Evolutionary conservation across 2,797 vertebrate species (phyloP).

Genomic region (Macroramphosus scolopax): DNA sequence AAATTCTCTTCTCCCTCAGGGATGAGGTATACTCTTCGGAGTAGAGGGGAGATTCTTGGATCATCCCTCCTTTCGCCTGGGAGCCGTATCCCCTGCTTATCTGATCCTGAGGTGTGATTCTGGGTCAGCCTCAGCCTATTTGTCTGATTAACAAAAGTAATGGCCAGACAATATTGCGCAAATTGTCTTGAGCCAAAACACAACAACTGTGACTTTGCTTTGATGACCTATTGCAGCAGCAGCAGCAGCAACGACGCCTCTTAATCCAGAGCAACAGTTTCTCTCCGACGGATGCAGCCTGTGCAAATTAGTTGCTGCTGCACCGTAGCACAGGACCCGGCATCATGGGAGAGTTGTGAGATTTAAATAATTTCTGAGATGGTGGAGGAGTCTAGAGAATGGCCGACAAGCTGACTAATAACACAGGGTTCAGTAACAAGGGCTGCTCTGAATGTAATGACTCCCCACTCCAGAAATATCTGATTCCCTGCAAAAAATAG

Average conservation of each 20-base stretch:
- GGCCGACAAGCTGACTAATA: slow-evolving; percentile 73
- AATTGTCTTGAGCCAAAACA: slow-evolving; percentile 48
- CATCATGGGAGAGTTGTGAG: slow-evolving; percentile 58
- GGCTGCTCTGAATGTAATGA: slow-evolving; percentile 61
- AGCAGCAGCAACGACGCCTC: slow-evolving; percentile 27
- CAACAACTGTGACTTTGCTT: slow-evolving; percentile 41
- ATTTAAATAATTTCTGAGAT: slow-evolving; percentile 75
- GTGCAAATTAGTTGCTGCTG: slow-evolving; percentile 60
- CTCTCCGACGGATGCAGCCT: slow-evolving; percentile 62
- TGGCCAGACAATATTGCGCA: slow-evolving; percentile 34
- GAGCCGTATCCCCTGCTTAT: slow-evolving; percentile 18
- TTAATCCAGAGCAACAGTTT: slow-evolving; percentile 61
- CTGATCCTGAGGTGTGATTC: slow-evolving; percentile 44
- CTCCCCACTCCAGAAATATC: slow-evolving; percentile 68
- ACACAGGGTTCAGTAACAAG: slow-evolving; percentile 66
- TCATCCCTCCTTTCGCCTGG: too few species aligned
- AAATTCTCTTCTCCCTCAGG: slow-evolving; percentile 5
- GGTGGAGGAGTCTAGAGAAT: slow-evolving; percentile 63
- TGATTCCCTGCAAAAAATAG: slow-evolving; percentile 52
- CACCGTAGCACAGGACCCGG: slow-evolving; percentile 31
- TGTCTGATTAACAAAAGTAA: slow-evolving; percentile 68
- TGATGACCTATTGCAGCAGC: slow-evolving; percentile 43
- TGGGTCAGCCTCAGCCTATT: slow-evolving; percentile 46
- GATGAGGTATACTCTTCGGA: slow-evolving; percentile 22
- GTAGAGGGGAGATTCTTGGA: neutral